phyloP scores from a whole-genome alignment of 2,797 vertebrate genomes.

The Helicolenus hilgendorfi region DNA sequence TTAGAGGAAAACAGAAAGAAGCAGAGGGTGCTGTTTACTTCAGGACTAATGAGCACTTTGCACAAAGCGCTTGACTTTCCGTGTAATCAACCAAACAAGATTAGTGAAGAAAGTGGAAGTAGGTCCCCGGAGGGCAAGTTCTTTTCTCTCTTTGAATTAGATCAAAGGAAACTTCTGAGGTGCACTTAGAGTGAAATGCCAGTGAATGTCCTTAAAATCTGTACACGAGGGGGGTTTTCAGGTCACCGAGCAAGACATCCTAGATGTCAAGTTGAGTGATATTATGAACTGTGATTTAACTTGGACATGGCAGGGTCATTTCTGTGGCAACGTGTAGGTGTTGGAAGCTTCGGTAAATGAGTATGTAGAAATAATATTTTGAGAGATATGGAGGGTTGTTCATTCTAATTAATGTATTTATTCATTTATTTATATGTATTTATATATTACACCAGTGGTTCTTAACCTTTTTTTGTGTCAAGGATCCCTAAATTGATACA shows the following conservation, averaged over 20 bases:
- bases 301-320: conserved; percentile 14
- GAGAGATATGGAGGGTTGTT: neutral
- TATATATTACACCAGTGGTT: too few relatives aligned
- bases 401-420: neutral
- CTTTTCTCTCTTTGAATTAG: conserved; percentile 55
- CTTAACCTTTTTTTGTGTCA: too few relatives aligned
- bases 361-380: neutral
- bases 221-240: neutral
- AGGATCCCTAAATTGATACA: accelerated
- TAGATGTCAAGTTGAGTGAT: conserved; percentile 13
- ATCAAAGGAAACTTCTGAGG: conserved; percentile 61
- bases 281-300: conserved; percentile 17
- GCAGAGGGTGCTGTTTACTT: conserved; percentile 67
- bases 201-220: conserved; percentile 37
- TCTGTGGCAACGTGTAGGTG: neutral
- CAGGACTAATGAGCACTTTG: conserved; percentile 75
- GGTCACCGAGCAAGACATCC: conserved; percentile 23
- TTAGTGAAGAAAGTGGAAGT: conserved; percentile 71
- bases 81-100: conserved; percentile 81
- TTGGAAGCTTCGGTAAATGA: neutral
- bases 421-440: too few relatives aligned
- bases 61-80: conserved; percentile 68
- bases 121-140: conserved; percentile 38
- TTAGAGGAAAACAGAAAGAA: conserved; percentile 47
- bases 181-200: conserved; percentile 35